Evolutionary conservation across 1,140 invertebrate species (phyloP).

Genomic region (Diorhabda carinulata): DNA sequence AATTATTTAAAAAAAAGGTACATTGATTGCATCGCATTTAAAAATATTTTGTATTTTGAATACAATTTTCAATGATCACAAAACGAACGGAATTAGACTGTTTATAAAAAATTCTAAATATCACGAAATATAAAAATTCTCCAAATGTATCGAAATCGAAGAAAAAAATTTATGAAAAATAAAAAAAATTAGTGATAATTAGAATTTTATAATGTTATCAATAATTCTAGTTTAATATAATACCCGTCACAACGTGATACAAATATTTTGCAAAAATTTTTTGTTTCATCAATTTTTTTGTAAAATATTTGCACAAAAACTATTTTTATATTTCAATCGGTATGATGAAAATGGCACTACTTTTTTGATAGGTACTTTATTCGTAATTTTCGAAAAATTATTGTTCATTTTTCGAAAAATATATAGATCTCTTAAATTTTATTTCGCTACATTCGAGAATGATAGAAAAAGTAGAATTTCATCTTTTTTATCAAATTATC

Average conservation of each 20-base stretch:
- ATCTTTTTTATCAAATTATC: no score
- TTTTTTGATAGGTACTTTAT: no score
- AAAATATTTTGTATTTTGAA: conserved; percentile 37
- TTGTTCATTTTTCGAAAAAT: no score
- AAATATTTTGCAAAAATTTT: conserved; percentile 14
- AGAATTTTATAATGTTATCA: background rate
- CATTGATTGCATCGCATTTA: conserved; percentile 33
- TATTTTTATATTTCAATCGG: background rate
- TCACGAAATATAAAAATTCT: background rate
- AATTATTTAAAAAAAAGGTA: conserved; percentile 37
- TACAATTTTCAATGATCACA: conserved; percentile 41
- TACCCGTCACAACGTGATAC: conserved; percentile 40
- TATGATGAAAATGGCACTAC: no score
- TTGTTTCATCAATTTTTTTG: conserved; percentile 13
- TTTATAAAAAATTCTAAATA: background rate
- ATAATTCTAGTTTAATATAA: conserved; percentile 44
- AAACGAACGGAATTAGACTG: conserved; percentile 40
- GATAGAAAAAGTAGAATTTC: no score
- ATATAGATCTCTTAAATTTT: no score
- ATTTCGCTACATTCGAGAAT: no score
- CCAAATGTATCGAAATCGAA: background rate
- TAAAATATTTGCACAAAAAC: conserved; percentile 6
- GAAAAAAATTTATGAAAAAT: background rate
- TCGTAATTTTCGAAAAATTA: no score
- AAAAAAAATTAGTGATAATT: background rate